Evolutionary conservation across 1,140 invertebrate genomes (phyloP).

Genomic region (Paracyclopina nana): DNA sequence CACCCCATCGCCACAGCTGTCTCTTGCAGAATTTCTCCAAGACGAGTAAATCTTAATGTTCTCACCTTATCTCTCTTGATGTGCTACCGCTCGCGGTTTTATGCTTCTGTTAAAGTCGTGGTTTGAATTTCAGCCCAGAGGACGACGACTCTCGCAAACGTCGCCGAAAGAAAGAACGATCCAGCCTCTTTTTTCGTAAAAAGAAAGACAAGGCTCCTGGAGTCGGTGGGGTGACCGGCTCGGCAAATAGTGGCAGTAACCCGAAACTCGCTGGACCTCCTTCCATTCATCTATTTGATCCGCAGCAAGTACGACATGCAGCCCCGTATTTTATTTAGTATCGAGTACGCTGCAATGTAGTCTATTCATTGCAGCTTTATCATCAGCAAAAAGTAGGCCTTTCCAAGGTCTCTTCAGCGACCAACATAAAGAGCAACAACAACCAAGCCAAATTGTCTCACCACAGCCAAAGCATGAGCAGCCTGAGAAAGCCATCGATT

Average conservation of each 20-base stretch:
- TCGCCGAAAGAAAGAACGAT: slow-evolving; percentile 9
- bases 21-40: neutral
- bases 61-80: no score
- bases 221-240: no score
- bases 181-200: slow-evolving; percentile 12
- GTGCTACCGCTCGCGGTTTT: no score
- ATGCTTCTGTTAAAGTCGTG: no score
- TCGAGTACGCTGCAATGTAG: no score
- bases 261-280: neutral
- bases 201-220: slow-evolving; percentile 16
- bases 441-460: neutral
- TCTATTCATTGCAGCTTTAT: no score
- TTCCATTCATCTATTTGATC: no score
- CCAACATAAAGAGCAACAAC: neutral
- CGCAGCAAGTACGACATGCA: no score
- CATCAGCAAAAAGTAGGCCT: no score
- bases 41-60: neutral
- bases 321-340: no score
- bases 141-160: slow-evolving; percentile 7
- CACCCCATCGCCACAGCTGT: neutral
- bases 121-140: neutral
- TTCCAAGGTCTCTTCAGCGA: neutral
- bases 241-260: no score
- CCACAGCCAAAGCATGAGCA: slow-evolving; percentile 12
- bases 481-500: slow-evolving; percentile 7